Conservation (phyloP, 2,797 vertebrate genomes). For the Coilia nasus region DNA sequence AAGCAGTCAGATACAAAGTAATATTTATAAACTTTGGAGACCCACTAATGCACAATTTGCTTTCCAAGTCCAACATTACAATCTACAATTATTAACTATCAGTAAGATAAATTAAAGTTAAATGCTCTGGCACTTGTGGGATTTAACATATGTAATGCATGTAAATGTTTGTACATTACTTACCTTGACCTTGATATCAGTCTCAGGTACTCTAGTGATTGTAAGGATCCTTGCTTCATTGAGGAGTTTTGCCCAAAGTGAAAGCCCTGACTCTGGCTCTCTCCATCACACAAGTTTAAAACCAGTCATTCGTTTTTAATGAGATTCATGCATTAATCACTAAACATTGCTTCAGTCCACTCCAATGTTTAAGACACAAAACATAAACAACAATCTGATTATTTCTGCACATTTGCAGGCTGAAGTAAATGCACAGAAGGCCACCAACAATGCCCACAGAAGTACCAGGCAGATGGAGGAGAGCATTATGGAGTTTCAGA, state of each 20-base stretch:
- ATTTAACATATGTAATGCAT: background rate
- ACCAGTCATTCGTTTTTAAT: background rate
- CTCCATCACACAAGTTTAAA: background rate
- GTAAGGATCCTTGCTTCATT: background rate
- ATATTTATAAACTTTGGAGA: too few species aligned
- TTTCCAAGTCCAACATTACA: too few species aligned
- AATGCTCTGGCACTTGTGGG: background rate
- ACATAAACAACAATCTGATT: background rate
- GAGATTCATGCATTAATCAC: background rate
- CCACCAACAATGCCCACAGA: conserved; percentile 71
- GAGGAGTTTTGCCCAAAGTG: background rate
- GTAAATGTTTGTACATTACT: conserved; percentile 21
- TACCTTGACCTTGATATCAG: conserved; percentile 73
- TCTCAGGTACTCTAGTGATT: conserved; percentile 72
- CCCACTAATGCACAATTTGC: too few species aligned
- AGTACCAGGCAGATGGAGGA: conserved; percentile 77
- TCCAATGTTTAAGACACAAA: background rate
- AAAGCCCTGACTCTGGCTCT: background rate
- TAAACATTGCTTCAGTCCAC: background rate
- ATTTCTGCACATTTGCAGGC: conserved; percentile 63
- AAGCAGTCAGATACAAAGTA: background rate
- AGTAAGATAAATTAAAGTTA: too few species aligned
- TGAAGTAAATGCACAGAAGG: conserved; percentile 76
- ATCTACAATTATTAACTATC: too few species aligned
- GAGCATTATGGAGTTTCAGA: conserved; percentile 76